phyloP scores from a whole-genome alignment of 2,888 invertebrate genomes.

The Atethmia centrago region DNA sequence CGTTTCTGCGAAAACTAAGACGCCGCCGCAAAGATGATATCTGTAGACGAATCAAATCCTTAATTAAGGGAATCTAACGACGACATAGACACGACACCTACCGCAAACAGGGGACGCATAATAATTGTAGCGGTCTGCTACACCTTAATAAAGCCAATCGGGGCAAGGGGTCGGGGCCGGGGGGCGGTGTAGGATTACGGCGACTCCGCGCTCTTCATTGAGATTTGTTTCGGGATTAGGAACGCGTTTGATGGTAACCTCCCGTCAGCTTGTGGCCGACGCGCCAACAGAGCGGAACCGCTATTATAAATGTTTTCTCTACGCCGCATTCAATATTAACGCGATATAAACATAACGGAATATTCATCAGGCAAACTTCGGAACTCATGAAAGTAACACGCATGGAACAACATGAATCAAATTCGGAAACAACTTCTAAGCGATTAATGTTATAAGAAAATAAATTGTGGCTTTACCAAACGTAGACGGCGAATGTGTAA shows the following conservation, averaged over 20 bases:
- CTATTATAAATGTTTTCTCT: conserved; percentile 77
- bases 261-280: conserved; percentile 77
- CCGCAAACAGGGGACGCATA: conserved; percentile 90
- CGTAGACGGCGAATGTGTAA: conserved; percentile 73
- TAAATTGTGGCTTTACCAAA: conserved; percentile 68
- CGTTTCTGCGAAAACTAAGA: conserved; percentile 70
- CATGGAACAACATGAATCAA: conserved; percentile 77
- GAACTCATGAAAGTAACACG: conserved; percentile 79
- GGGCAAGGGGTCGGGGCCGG: conserved; percentile 72
- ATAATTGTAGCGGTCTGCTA: conserved; percentile 90
- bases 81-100: conserved; percentile 87
- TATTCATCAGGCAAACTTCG: conserved; percentile 81
- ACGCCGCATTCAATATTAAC: conserved; percentile 77
- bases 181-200: conserved; percentile 83
- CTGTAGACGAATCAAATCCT: conserved; percentile 85
- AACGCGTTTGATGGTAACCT: conserved; percentile 87
- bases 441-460: conserved; percentile 79
- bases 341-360: conserved; percentile 80
- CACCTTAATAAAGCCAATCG: conserved; percentile 91
- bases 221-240: conserved; percentile 90
- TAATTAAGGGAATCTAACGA: conserved; percentile 88
- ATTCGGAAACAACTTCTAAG: conserved; percentile 77
- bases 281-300: conserved; percentile 77
- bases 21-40: conserved; percentile 78
- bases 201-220: conserved; percentile 89